Percentiles rank a stretch among this genome's conserved stretches.
Evolutionary conservation across 2,888 invertebrate genomes (phyloP).

Genomic region (Noctua fimbriata): DNA sequence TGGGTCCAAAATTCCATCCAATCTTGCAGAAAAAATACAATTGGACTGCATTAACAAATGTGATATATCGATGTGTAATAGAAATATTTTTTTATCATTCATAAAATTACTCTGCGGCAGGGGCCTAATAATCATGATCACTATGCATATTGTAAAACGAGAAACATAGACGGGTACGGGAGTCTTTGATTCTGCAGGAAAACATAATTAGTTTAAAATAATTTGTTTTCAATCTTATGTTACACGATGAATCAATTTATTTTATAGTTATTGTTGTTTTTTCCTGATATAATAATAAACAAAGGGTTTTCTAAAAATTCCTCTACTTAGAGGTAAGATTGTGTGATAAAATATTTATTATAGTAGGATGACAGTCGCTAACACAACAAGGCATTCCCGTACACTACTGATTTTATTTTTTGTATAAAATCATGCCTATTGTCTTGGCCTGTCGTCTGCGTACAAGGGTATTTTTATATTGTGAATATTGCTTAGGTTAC

Average conservation of each 20-base stretch:
- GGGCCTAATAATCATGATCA: slow-evolving; percentile 78
- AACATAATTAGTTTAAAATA: slow-evolving; percentile 86
- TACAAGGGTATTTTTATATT: slow-evolving; percentile 86
- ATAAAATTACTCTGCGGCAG: slow-evolving; percentile 84
- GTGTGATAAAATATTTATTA: slow-evolving; percentile 88
- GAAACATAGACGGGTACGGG: slow-evolving; percentile 89
- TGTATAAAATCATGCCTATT: slow-evolving; percentile 89
- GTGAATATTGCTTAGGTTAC: slow-evolving; percentile 84
- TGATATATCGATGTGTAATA: slow-evolving; percentile 84
- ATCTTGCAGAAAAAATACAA: slow-evolving; percentile 81
- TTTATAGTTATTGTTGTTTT: slow-evolving; percentile 68
- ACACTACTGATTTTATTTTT: slow-evolving; percentile 89
- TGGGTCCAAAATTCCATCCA: slow-evolving; percentile 90
- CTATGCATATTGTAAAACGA: slow-evolving; percentile 68
- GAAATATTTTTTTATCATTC: slow-evolving; percentile 83
- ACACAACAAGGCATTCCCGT: slow-evolving; percentile 89
- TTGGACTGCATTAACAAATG: slow-evolving; percentile 85
- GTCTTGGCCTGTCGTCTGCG: slow-evolving; percentile 90
- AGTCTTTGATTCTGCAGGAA: slow-evolving; percentile 88
- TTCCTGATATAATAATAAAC: slow-evolving; percentile 61
- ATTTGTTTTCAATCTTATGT: slow-evolving; percentile 69
- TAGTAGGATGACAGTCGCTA: slow-evolving; percentile 89
- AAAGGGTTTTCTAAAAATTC: slow-evolving; percentile 75
- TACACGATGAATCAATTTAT: slow-evolving; percentile 68
- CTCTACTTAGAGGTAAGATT: slow-evolving; percentile 78